These are phyloP conservation scores for Phoebastria nigripes DNA, from an alignment of 2,797 vertebrate genomes.

Conservation along the genomic window DNA sequence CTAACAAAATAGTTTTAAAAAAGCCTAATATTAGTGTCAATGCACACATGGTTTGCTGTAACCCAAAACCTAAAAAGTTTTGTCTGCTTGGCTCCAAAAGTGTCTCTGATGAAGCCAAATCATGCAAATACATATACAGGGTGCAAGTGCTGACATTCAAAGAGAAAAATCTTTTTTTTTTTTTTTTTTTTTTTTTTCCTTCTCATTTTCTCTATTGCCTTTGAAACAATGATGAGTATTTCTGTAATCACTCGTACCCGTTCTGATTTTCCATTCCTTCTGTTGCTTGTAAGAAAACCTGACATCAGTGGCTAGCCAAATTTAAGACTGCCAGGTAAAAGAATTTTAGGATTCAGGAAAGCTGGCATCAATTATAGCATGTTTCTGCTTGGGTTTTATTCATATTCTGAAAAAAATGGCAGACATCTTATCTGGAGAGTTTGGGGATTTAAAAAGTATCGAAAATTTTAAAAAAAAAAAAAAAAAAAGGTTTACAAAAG, in stretches of 20 bases:
- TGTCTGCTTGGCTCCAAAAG: background rate
- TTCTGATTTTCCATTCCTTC: background rate
- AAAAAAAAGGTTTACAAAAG: background rate
- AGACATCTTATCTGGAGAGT: background rate
- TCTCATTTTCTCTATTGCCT: background rate
- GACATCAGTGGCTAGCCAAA: background rate
- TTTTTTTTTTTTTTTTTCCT: too few relatives aligned
- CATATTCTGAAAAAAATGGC: background rate
- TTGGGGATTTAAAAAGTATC: background rate
- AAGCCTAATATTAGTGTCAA: background rate
- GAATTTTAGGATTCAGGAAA: background rate
- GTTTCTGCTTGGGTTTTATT: background rate
- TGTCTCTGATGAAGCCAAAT: background rate
- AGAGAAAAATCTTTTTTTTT: rapidly evolving
- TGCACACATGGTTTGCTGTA: background rate
- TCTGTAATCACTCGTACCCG: background rate
- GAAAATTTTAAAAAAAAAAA: too few relatives aligned
- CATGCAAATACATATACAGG: background rate
- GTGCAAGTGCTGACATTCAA: background rate
- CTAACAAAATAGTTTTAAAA: background rate
- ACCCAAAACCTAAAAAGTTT: background rate
- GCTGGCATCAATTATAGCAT: background rate
- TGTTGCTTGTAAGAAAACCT: background rate
- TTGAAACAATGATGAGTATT: background rate
- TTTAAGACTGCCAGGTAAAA: background rate